Evolutionary conservation across 2,797 vertebrate species (phyloP).

Genomic region (Paguma larvata): DNA sequence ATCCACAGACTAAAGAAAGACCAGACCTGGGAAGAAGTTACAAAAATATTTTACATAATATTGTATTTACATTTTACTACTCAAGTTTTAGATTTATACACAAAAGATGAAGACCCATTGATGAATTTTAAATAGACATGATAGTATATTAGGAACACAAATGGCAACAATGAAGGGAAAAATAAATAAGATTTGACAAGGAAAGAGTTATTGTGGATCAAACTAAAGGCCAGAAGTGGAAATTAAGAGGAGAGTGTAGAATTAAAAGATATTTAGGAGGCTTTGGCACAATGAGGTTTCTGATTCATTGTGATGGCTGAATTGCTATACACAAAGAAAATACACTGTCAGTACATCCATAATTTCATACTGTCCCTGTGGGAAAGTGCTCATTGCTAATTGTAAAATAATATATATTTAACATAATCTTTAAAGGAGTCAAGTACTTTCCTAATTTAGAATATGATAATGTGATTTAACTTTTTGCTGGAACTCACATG

Average conservation of each 20-base stretch:
- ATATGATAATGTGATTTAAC: neutral
- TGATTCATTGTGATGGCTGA: neutral
- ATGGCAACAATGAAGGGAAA: neutral
- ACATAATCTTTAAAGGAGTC: neutral
- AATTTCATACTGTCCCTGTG: neutral
- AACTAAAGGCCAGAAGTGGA: neutral
- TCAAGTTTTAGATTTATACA: neutral
- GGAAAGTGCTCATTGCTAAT: neutral
- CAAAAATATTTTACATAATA: neutral
- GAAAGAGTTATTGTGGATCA: neutral
- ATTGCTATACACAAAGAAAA: neutral
- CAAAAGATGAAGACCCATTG: neutral
- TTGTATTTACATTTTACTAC: too few relatives aligned
- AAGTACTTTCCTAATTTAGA: neutral
- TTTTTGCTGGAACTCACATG: neutral
- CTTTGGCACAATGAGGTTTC: neutral
- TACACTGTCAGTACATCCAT: fast-evolving
- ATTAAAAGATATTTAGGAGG: neutral
- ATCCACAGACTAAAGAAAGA: neutral
- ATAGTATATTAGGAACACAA: neutral
- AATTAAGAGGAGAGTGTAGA: neutral
- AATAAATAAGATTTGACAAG: neutral
- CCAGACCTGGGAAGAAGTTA: fast-evolving
- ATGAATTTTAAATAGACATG: neutral
- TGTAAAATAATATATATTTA: neutral